Conservation (phyloP, 2,888 invertebrate genomes). For the Scaptomyza tumidula region DNA sequence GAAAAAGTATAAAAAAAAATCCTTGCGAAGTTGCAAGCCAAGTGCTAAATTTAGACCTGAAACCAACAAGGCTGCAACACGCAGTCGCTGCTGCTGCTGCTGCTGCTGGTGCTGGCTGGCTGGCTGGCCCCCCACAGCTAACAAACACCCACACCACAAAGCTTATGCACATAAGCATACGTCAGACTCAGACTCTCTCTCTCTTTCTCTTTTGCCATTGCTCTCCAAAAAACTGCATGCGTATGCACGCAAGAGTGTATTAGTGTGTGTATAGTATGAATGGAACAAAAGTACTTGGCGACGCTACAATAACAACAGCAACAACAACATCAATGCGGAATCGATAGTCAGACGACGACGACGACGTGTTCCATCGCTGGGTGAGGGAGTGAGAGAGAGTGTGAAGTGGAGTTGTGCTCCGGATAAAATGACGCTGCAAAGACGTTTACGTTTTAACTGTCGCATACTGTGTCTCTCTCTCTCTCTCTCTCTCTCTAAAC, state of each 20-base stretch:
- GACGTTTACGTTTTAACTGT: slow-evolving; percentile 50
- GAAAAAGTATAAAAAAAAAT: slow-evolving; percentile 58
- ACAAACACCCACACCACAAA: slow-evolving; percentile 56
- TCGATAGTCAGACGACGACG: slow-evolving; percentile 69
- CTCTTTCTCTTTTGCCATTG: slow-evolving; percentile 17
- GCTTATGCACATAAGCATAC: slow-evolving; percentile 47
- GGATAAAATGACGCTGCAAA: slow-evolving; percentile 54
- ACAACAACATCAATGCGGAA: slow-evolving; percentile 62
- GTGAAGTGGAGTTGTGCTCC: slow-evolving; percentile 35
- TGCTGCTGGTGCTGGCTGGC: slow-evolving; percentile 36
- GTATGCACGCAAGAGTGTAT: slow-evolving; percentile 25
- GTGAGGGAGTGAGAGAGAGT: slow-evolving; percentile 5
- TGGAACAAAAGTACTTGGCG: slow-evolving; percentile 75
- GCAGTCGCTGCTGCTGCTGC: slow-evolving; percentile 57
- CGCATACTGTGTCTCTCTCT: slow-evolving; percentile 23
- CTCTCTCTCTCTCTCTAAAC: slow-evolving; percentile 10
- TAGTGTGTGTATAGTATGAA: slow-evolving; percentile 60
- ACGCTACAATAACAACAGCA: slow-evolving; percentile 52
- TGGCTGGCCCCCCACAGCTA: slow-evolving; percentile 60
- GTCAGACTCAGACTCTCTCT: slow-evolving; percentile 55
- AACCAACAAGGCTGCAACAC: slow-evolving; percentile 75
- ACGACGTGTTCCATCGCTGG: slow-evolving; percentile 34
- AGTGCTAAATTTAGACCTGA: slow-evolving; percentile 79
- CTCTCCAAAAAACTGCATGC: slow-evolving; percentile 52
- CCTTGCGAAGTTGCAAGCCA: slow-evolving; percentile 74